phyloP scores from a whole-genome alignment of 1,140 invertebrate species.

The Phenacoccus solenopsis region DNA sequence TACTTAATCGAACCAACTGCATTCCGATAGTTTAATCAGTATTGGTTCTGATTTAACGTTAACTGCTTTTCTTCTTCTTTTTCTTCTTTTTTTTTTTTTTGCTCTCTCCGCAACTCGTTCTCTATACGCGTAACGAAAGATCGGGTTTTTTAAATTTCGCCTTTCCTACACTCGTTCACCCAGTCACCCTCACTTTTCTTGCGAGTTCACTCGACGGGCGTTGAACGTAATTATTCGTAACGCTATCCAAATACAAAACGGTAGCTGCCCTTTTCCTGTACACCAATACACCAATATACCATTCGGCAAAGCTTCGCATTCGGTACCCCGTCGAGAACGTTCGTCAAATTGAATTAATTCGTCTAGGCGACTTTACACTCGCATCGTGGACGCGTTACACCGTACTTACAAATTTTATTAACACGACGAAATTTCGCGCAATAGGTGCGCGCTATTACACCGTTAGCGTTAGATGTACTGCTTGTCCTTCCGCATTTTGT shows the following conservation, averaged over 20 bases:
- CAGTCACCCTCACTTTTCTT: too few relatives aligned
- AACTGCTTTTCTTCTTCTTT: background rate
- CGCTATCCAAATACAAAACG: background rate
- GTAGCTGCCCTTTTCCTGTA: background rate
- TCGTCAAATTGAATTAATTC: background rate
- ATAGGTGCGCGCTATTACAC: too few relatives aligned
- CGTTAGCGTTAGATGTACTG: too few relatives aligned
- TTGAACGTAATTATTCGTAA: background rate
- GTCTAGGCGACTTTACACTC: background rate
- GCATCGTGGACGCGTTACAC: too few relatives aligned
- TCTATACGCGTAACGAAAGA: background rate
- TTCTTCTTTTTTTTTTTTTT: background rate
- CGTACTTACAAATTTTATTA: slow-evolving; percentile 4
- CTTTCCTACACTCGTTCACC: too few relatives aligned
- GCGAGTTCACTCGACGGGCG: too few relatives aligned
- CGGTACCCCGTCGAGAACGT: background rate
- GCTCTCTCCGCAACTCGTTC: background rate
- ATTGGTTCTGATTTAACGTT: background rate
- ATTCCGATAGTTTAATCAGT: background rate
- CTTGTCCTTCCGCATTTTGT: too few relatives aligned
- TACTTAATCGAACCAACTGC: background rate
- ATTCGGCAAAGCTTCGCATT: background rate
- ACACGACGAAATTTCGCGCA: too few relatives aligned
- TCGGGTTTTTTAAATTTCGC: background rate
- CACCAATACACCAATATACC: too few relatives aligned